These are phyloP conservation scores for Caranx melampygus DNA, from an alignment of 2,113 vertebrate genomes.

Conservation along the genomic window DNA sequence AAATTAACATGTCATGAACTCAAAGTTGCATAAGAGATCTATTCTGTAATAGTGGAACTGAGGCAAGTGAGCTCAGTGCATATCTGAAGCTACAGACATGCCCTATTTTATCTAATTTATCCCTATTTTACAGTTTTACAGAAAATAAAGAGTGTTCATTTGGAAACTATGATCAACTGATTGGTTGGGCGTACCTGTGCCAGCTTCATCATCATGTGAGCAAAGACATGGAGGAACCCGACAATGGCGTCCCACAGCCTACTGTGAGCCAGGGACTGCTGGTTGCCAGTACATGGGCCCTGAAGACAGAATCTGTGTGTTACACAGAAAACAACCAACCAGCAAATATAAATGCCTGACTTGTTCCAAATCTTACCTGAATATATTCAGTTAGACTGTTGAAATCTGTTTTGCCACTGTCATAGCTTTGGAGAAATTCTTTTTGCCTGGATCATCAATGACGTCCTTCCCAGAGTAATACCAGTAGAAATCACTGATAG, in stretches of 20 bases:
- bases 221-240: conserved; percentile 97
- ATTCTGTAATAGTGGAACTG: background rate
- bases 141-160: background rate
- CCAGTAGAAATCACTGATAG: conserved; percentile 99
- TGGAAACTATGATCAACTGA: background rate
- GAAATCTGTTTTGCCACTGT: conserved; percentile 95
- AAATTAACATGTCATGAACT: conserved; percentile 33
- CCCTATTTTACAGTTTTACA: background rate
- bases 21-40: conserved; percentile 9
- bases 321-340: conserved; percentile 15
- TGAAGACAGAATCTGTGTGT: conserved; percentile 56
- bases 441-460: conserved; percentile 94
- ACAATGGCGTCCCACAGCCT: conserved; percentile 97
- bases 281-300: conserved; percentile 97
- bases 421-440: conserved; percentile 98
- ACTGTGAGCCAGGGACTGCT: conserved; percentile 96
- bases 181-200: conserved; percentile 87
- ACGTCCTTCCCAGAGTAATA: conserved; percentile 97
- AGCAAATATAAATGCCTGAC: background rate
- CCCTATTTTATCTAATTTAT: background rate
- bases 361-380: conserved; percentile 84
- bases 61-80: conserved; percentile 16
- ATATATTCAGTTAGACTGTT: conserved; percentile 97
- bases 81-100: conserved; percentile 2
- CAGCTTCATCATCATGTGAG: conserved; percentile 99